A percentile compares a stretch with the other conserved stretches of the same genome.
phyloP scores from a whole-genome alignment of 2,113 vertebrate species.

The Anseranas semipalmata region DNA sequence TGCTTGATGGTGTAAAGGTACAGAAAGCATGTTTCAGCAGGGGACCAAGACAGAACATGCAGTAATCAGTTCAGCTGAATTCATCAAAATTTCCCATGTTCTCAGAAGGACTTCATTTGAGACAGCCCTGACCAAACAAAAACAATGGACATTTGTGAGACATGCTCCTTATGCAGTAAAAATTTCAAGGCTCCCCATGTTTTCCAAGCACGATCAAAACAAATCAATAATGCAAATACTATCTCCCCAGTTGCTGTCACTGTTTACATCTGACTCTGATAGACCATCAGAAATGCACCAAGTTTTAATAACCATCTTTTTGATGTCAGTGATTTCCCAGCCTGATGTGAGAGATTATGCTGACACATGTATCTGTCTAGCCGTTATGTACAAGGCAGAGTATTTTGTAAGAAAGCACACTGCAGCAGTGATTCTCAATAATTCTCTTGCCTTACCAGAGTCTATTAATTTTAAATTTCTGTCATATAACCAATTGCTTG shows the following conservation, averaged over 20 bases:
- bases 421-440: background rate
- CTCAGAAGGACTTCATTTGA: background rate
- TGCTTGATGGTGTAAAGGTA: background rate
- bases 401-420: background rate
- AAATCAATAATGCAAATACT: background rate
- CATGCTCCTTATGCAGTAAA: background rate
- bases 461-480: constrained; percentile 21
- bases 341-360: constrained; percentile 5
- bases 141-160: background rate
- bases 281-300: background rate
- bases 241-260: background rate
- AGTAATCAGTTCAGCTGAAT: background rate
- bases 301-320: background rate
- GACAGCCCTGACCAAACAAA: background rate
- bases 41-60: background rate
- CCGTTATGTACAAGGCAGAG: background rate
- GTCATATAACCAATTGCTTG: background rate
- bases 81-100: background rate
- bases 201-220: background rate
- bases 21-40: background rate
- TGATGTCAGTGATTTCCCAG: constrained; percentile 17
- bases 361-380: background rate
- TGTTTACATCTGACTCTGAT: background rate
- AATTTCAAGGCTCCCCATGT: background rate
- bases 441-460: background rate